phyloP scores from a whole-genome alignment of 2,888 invertebrate genomes.

The Neoaliturus tenellus region DNA sequence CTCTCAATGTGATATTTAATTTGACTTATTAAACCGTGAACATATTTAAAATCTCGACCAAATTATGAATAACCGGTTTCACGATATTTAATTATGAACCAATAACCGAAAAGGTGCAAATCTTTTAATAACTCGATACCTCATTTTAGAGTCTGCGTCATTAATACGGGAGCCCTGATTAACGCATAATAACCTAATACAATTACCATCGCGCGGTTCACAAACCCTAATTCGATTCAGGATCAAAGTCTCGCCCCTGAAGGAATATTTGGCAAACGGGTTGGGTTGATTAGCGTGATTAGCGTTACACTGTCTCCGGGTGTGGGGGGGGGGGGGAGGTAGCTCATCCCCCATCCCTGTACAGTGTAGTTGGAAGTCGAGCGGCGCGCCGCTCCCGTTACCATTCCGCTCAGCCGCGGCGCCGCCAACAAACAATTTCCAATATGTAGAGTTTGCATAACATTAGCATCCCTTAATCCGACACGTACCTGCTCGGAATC shows the following conservation, averaged over 20 bases:
- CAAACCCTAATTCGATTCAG: neutral
- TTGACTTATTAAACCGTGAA: too few relatives aligned
- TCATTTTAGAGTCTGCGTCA: too few relatives aligned
- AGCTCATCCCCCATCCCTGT: too few relatives aligned
- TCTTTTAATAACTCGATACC: too few relatives aligned
- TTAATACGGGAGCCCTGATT: too few relatives aligned
- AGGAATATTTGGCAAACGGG: slow-evolving; percentile 29
- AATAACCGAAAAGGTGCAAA: too few relatives aligned
- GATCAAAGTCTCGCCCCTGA: neutral
- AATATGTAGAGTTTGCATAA: slow-evolving; percentile 52
- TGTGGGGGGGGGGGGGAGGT: neutral
- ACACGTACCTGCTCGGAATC: slow-evolving; percentile 41
- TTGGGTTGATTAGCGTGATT: neutral
- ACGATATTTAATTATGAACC: too few relatives aligned
- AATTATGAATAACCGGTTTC: too few relatives aligned
- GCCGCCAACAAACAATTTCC: slow-evolving; percentile 53
- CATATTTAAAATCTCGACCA: too few relatives aligned
- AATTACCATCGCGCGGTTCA: slow-evolving; percentile 2
- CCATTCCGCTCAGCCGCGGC: slow-evolving; percentile 26
- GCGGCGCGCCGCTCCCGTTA: neutral
- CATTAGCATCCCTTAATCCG: slow-evolving; percentile 52
- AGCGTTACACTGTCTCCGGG: neutral
- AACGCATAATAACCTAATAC: slow-evolving; percentile 1
- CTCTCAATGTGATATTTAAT: too few relatives aligned
- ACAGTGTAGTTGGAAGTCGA: neutral